Evolutionary conservation across 2,113 vertebrate genomes (phyloP).

Genomic region (Capra hircus): DNA sequence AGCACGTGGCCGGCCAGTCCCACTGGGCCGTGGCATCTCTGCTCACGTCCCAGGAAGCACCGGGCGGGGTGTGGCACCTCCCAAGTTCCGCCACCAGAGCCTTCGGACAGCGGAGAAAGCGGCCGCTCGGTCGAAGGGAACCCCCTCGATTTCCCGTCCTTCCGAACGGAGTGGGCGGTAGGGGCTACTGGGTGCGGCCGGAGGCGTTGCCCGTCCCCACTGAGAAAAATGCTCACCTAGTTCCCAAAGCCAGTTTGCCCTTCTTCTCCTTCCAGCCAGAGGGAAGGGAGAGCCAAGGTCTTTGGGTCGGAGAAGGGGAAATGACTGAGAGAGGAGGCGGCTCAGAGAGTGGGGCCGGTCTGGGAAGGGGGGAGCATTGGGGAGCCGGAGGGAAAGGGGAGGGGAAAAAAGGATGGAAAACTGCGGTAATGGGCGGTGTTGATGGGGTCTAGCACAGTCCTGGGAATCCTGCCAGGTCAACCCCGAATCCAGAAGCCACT

Average conservation of each 20-base stretch:
- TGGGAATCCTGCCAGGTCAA: background rate
- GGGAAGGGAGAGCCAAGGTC: background rate
- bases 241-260: background rate
- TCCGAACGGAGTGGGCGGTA: background rate
- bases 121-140: background rate
- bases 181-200: fast-evolving
- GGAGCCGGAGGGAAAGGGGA: background rate
- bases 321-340: slow-evolving; percentile 4
- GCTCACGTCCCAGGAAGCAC: background rate
- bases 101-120: too few species aligned
- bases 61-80: background rate
- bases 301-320: background rate
- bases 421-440: background rate
- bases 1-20: background rate
- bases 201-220: background rate
- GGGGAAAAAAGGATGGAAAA: background rate
- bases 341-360: background rate
- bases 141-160: background rate
- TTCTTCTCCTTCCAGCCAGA: background rate
- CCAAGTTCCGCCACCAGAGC: background rate
- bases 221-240: background rate
- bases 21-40: fast-evolving
- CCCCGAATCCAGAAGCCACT: background rate
- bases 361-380: background rate
- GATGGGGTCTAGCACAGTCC: background rate